Conservation (phyloP, 53 echinoderm and acorn worm genomes). For the Stichopus horrens region DNA sequence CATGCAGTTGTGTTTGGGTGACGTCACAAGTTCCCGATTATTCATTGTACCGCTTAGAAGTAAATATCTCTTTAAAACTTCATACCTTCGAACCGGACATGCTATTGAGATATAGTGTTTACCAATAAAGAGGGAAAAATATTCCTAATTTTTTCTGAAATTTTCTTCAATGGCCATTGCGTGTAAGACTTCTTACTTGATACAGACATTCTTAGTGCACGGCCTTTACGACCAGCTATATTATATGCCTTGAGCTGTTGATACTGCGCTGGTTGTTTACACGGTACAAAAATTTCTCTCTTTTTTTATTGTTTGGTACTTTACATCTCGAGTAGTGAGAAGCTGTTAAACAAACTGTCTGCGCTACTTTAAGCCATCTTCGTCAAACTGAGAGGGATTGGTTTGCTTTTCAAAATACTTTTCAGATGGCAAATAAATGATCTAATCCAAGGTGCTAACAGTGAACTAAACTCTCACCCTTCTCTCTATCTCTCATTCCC, state of each 20-base stretch:
- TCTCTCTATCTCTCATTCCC: neutral
- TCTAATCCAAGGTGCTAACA: conserved; percentile 25
- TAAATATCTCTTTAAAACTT: too few relatives aligned
- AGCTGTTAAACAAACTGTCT: neutral
- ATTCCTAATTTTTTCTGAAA: too few relatives aligned
- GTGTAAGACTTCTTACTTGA: too few relatives aligned
- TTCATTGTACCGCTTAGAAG: too few relatives aligned
- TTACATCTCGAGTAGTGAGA: conserved; percentile 4
- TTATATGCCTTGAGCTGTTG: neutral
- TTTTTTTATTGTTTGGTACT: neutral
- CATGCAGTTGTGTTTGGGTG: too few relatives aligned
- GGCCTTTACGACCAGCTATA: neutral
- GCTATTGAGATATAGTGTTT: too few relatives aligned
- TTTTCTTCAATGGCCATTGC: too few relatives aligned
- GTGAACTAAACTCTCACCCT: neutral
- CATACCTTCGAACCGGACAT: too few relatives aligned
- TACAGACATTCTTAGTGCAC: too few relatives aligned
- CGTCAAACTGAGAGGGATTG: neutral
- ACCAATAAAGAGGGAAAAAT: too few relatives aligned
- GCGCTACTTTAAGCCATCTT: neutral
- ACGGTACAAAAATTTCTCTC: neutral
- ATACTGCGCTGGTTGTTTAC: neutral
- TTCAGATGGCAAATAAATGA: neutral
- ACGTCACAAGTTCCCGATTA: too few relatives aligned
- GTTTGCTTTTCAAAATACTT: neutral